These are phyloP conservation scores for Eulithis testata DNA, from an alignment of 2,888 invertebrate species.

Conservation along the genomic window DNA sequence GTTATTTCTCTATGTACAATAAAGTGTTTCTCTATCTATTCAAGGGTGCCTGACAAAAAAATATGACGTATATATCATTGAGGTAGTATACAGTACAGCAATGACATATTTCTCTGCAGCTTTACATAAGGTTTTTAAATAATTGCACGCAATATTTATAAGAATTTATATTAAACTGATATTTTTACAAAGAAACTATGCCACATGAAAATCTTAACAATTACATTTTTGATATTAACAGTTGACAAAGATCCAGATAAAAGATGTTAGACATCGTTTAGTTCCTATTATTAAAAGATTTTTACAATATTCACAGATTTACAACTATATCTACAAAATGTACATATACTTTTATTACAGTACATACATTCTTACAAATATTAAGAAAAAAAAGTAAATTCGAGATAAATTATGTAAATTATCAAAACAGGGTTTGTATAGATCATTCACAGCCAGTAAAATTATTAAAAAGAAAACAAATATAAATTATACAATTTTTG, in stretches of 20 bases:
- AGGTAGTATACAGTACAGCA: too few species aligned
- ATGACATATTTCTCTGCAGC: too few species aligned
- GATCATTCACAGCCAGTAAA: slow-evolving; percentile 63
- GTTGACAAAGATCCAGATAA: slow-evolving; percentile 75
- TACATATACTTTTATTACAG: slow-evolving; percentile 34
- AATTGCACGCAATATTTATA: slow-evolving; percentile 35
- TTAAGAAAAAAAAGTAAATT: slow-evolving; percentile 53
- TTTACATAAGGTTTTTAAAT: not conserved
- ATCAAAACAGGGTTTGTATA: slow-evolving; percentile 22
- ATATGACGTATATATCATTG: too few species aligned
- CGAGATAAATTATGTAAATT: slow-evolving; percentile 53
- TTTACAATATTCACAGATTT: slow-evolving; percentile 56
- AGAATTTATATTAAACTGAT: slow-evolving; percentile 75
- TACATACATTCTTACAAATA: slow-evolving; percentile 48
- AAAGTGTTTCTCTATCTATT: too few species aligned
- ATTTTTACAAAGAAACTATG: slow-evolving; percentile 77
- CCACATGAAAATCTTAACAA: slow-evolving; percentile 78
- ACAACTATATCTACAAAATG: slow-evolving; percentile 42
- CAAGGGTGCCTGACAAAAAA: slow-evolving; percentile 1
- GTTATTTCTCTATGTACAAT: too few species aligned
- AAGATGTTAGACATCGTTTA: slow-evolving; percentile 74
- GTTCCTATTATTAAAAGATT: slow-evolving; percentile 51
- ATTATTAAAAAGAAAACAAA: slow-evolving; percentile 42
- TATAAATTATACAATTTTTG: not conserved
- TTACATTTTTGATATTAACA: slow-evolving; percentile 74